Conservation (phyloP, 2,888 invertebrate genomes). For the Himalopsyche tibetana region DNA sequence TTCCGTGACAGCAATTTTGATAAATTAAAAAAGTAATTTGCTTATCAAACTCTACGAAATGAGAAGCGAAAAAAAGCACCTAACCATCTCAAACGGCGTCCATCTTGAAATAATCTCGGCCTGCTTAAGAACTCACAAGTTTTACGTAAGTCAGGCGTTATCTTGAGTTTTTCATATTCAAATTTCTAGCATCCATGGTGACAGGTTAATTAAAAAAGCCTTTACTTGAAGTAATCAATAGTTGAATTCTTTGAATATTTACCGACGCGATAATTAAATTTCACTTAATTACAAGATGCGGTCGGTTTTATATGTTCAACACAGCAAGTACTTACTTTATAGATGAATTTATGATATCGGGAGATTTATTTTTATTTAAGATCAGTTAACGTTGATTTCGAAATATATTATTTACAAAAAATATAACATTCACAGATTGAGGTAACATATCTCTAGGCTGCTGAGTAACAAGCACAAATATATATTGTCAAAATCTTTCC, state of each 20-base stretch:
- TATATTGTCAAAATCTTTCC: too few relatives aligned
- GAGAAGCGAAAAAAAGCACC: background rate
- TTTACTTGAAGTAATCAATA: conserved; percentile 8
- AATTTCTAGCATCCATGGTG: background rate
- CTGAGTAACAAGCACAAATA: too few relatives aligned
- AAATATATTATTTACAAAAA: too few relatives aligned
- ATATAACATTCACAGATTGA: background rate
- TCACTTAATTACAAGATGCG: background rate
- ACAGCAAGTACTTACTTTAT: background rate
- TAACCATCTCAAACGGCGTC: background rate
- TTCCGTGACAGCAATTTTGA: background rate
- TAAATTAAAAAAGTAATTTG: conserved; percentile 29
- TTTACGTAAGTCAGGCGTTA: conserved; percentile 24
- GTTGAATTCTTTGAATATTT: conserved; percentile 31
- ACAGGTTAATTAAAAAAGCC: conserved; percentile 43
- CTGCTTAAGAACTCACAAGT: conserved; percentile 4
- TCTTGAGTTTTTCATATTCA: conserved; percentile 15
- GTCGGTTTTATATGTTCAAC: background rate
- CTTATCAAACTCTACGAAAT: background rate
- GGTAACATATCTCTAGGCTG: background rate
- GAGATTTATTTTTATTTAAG: background rate
- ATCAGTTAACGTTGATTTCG: background rate
- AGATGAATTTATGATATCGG: background rate
- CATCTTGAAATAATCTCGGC: conserved; percentile 14
- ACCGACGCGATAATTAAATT: conserved; percentile 18